Percentiles rank a stretch among this genome's conserved stretches.
Evolutionary conservation across 2,113 vertebrate species (phyloP).

Genomic region (Apteryx owenii): DNA sequence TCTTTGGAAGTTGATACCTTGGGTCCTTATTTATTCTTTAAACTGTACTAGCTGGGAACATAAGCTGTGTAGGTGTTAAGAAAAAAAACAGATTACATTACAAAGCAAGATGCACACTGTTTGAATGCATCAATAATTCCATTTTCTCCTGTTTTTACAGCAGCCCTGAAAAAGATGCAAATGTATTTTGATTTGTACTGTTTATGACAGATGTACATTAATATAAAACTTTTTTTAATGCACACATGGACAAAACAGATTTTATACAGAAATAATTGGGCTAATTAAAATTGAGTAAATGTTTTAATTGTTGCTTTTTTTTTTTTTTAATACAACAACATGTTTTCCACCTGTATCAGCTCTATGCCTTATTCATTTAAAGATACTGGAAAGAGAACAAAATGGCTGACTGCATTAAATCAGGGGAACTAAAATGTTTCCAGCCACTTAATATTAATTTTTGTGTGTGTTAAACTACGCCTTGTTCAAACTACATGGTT

Average conservation of each 20-base stretch:
- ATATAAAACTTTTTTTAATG: constrained; percentile 35
- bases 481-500: not conserved
- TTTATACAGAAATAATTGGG: constrained; percentile 42
- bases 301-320: constrained; percentile 2
- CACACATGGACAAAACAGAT: not conserved
- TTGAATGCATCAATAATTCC: constrained; percentile 64
- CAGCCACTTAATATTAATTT: not conserved
- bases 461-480: not conserved
- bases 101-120: constrained; percentile 56
- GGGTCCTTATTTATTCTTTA: constrained; percentile 52
- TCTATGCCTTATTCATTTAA: not conserved
- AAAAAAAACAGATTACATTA: constrained; percentile 62
- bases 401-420: not conserved
- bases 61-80: constrained; percentile 74
- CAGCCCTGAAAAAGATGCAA: constrained; percentile 39
- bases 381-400: not conserved
- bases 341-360: constrained; percentile 24
- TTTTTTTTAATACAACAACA: not conserved
- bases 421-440: not conserved
- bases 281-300: constrained; percentile 64
- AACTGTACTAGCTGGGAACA: constrained; percentile 59
- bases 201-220: constrained; percentile 57
- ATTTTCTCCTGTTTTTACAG: constrained; percentile 22
- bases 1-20: constrained; percentile 40
- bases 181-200: not conserved